phyloP scores from a whole-genome alignment of 2,113 vertebrate genomes.

The Dipodomys spectabilis region DNA sequence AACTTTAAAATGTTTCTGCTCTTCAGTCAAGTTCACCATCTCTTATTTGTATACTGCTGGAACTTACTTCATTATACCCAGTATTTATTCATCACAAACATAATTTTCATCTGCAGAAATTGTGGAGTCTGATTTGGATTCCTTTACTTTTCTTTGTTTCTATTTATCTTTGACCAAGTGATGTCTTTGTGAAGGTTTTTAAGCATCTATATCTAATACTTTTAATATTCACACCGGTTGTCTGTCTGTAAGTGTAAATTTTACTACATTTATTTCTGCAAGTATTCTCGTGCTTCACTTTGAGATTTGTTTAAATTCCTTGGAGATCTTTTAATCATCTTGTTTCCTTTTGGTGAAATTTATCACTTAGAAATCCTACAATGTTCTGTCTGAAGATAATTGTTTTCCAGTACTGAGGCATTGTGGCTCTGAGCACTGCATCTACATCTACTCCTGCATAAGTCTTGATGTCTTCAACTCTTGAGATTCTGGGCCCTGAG shows the following conservation, averaged over 20 bases:
- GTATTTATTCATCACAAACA: background rate
- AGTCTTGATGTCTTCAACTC: background rate
- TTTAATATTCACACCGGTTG: background rate
- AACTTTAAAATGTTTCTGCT: too few relatives aligned
- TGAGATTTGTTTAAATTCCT: background rate
- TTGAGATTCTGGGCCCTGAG: background rate
- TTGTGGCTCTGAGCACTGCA: background rate
- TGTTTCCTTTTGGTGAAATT: background rate
- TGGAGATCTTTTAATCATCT: background rate
- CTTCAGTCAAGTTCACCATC: background rate
- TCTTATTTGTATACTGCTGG: background rate
- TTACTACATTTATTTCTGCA: background rate
- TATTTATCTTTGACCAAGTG: background rate
- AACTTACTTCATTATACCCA: background rate
- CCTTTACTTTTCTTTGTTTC: background rate
- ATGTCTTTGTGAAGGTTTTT: background rate
- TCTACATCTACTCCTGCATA: background rate
- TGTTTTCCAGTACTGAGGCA: background rate
- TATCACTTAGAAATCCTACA: background rate
- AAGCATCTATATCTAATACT: background rate
- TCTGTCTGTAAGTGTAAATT: background rate
- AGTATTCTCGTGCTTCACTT: background rate
- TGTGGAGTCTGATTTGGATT: background rate
- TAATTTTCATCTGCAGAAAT: background rate
- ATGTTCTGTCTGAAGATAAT: background rate